Percentiles rank a stretch among this genome's conserved stretches.
Conservation (phyloP, 2,888 invertebrate species). For the Seira musarum region DNA sequence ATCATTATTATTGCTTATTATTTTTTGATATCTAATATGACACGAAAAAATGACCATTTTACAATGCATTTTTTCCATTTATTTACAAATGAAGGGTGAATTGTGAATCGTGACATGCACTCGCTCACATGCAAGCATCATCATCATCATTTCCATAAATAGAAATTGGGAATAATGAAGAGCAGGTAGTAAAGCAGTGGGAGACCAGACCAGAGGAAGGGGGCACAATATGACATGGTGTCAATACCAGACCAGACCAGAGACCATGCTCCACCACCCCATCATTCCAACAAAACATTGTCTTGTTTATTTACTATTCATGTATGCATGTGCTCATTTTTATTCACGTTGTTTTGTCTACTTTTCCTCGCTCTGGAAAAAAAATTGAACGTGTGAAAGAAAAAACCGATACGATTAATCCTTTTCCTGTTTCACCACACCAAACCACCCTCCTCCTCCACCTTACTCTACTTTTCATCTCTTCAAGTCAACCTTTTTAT, state of each 20-base stretch:
- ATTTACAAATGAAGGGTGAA: too few species aligned
- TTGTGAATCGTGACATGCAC: too few species aligned
- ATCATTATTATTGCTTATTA: too few species aligned
- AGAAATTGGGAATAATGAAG: not conserved
- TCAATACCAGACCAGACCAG: slow-evolving; percentile 10
- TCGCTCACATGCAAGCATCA: too few species aligned
- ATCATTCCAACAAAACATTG: not conserved
- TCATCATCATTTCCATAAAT: too few species aligned
- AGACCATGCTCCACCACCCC: not conserved
- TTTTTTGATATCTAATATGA: too few species aligned
- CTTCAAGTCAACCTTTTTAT: too few species aligned
- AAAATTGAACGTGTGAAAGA: slow-evolving; percentile 44
- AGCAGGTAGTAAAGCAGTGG: slow-evolving; percentile 12
- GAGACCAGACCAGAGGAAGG: not conserved
- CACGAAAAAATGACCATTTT: too few species aligned
- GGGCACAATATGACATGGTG: slow-evolving; percentile 31
- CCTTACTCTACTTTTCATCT: not conserved
- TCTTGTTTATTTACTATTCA: not conserved
- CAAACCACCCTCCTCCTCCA: slow-evolving; percentile 12
- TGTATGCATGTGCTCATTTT: slow-evolving; percentile 1
- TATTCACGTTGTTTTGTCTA: not conserved
- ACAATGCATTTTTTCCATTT: too few species aligned
- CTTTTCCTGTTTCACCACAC: slow-evolving; percentile 19
- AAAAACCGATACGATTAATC: slow-evolving; percentile 54
- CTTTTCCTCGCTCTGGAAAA: not conserved